These are phyloP conservation scores for Nematostella vectensis DNA, from an alignment of 92 coral and sea anemone species.

Conservation along the genomic window DNA sequence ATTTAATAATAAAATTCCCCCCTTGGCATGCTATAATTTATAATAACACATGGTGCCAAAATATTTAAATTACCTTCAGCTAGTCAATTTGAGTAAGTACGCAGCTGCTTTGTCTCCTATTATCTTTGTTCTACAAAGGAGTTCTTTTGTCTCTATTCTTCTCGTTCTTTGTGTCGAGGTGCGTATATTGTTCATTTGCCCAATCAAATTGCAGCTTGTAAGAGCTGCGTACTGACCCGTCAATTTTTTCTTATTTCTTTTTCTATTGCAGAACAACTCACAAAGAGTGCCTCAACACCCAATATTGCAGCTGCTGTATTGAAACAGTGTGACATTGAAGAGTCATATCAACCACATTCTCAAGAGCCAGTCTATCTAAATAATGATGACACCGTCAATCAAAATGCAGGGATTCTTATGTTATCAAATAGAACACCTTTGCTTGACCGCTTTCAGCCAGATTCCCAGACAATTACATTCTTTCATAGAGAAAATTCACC, in stretches of 20 bases:
- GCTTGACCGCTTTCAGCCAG: constrained; percentile 7
- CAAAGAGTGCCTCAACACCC: constrained; percentile 75
- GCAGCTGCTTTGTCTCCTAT: too few species aligned
- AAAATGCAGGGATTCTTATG: constrained; percentile 70
- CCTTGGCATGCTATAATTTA: too few species aligned
- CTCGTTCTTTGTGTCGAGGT: too few species aligned
- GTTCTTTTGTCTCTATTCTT: too few species aligned
- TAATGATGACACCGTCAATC: constrained; percentile 35
- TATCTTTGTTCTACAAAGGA: too few species aligned
- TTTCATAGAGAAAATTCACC: constrained; percentile 2
- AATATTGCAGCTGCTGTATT: constrained; percentile 29
- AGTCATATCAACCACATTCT: constrained; percentile 31
- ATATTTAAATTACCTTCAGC: too few species aligned
- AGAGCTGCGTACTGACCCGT: too few species aligned
- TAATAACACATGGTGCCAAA: too few species aligned
- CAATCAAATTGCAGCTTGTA: too few species aligned
- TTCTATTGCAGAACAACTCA: constrained; percentile 48
- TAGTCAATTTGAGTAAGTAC: too few species aligned
- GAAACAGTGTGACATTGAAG: constrained; percentile 37
- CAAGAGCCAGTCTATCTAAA: constrained; percentile 24
- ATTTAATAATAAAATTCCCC: too few species aligned
- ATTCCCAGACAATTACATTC: constrained; percentile 1
- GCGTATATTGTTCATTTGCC: too few species aligned
- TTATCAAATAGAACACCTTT: constrained; percentile 9
- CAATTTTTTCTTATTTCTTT: background rate